phyloP scores from a whole-genome alignment of 2,888 invertebrate species.

The Galerucella nymphaeae region DNA sequence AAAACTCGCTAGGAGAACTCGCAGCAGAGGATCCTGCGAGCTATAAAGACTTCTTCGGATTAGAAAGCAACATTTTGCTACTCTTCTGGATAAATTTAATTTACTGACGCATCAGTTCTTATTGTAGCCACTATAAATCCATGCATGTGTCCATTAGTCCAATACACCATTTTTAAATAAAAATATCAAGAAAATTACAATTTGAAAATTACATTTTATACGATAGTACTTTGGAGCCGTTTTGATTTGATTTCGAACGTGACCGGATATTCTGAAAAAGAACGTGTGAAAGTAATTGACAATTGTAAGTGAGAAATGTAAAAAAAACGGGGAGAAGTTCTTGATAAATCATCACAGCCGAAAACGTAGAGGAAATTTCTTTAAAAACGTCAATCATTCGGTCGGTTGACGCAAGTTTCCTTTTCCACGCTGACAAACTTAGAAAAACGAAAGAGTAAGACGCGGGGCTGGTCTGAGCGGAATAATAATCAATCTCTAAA shows the following conservation, averaged over 20 bases:
- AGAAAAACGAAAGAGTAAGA: constrained; percentile 40
- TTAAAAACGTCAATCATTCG: constrained; percentile 62
- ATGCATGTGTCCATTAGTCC: too few species aligned
- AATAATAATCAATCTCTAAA: constrained; percentile 37
- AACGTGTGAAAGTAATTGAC: constrained; percentile 53
- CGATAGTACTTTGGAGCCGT: neutral
- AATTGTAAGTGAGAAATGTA: constrained; percentile 58
- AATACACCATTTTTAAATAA: neutral
- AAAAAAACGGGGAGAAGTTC: constrained; percentile 50
- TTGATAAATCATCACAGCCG: constrained; percentile 57
- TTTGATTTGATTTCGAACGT: constrained; percentile 46
- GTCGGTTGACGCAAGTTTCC: constrained; percentile 49
- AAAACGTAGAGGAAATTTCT: constrained; percentile 53
- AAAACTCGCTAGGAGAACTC: constrained; percentile 12
- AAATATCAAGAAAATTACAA: neutral
- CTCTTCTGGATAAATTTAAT: too few species aligned
- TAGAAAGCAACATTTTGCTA: too few species aligned
- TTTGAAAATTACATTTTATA: neutral
- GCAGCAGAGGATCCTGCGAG: constrained; percentile 10
- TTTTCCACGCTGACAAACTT: constrained; percentile 51
- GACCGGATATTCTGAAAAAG: constrained; percentile 30
- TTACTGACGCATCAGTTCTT: too few species aligned
- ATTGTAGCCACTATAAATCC: too few species aligned
- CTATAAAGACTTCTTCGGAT: neutral
- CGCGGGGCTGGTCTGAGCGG: constrained; percentile 36